Percentiles rank a stretch among this genome's conserved stretches.
Conservation (phyloP, 2,888 invertebrate genomes). For the Hirtodrosophila alboralis region DNA sequence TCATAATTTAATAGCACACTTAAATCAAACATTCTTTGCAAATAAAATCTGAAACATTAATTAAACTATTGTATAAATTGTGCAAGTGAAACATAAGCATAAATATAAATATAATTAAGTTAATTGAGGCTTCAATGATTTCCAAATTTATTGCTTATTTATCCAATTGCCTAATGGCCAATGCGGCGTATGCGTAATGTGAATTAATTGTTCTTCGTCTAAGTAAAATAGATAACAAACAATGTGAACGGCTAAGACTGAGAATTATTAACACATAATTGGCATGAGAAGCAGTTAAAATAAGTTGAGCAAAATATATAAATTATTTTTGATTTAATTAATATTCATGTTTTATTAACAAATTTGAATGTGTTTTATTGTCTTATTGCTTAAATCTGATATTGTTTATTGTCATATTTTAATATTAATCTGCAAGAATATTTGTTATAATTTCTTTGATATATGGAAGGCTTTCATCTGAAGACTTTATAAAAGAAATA, state of each 20-base stretch:
- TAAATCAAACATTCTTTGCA: conserved; percentile 1
- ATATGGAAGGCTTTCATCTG: too few species aligned
- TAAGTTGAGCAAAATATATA: too few species aligned
- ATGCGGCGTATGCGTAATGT: conserved; percentile 48
- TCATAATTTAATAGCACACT: conserved; percentile 8
- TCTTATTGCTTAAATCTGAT: too few species aligned
- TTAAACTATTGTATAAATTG: conserved; percentile 5
- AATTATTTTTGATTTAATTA: conserved; percentile 2
- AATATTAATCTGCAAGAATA: too few species aligned
- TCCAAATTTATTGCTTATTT: conserved; percentile 48
- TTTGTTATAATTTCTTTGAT: too few species aligned
- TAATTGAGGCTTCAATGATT: conserved; percentile 52
- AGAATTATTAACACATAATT: conserved; percentile 15
- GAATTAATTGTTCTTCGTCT: conserved; percentile 25
- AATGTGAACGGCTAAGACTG: neutral
- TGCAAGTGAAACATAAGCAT: conserved; percentile 4
- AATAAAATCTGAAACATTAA: neutral
- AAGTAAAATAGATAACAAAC: neutral
- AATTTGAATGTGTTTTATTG: too few species aligned
- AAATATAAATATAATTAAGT: conserved; percentile 41
- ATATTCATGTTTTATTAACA: neutral
- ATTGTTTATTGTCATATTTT: too few species aligned
- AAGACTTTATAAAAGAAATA: too few species aligned
- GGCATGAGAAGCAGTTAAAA: too few species aligned
- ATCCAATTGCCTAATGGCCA: conserved; percentile 35